Percentiles rank a stretch among this genome's conserved stretches.
These are phyloP conservation scores for Drosophila malerkotliana DNA, from an alignment of 1,140 invertebrate genomes.

Conservation along the genomic window DNA sequence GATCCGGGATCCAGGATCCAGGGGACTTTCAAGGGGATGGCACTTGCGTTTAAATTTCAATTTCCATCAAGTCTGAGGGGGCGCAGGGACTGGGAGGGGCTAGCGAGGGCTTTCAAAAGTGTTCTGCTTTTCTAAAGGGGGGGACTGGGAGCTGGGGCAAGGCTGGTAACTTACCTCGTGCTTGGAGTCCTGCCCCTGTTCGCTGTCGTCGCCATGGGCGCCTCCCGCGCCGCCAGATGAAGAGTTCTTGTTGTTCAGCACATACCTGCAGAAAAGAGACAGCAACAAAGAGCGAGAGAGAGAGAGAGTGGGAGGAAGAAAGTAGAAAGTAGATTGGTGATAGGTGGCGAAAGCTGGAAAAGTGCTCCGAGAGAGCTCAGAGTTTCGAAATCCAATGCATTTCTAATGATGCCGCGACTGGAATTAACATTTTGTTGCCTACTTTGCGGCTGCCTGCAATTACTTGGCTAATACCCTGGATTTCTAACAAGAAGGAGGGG, in stretches of 20 bases:
- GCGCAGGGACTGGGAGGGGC: neutral
- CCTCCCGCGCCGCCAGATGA: constrained; percentile 18
- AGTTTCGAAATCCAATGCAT: constrained; percentile 61
- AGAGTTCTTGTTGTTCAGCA: constrained; percentile 58
- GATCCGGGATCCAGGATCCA: neutral
- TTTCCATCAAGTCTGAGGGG: constrained; percentile 11
- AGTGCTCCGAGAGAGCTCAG: neutral
- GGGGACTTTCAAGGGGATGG: constrained; percentile 12
- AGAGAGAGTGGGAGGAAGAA: constrained; percentile 2
- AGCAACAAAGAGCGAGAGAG: neutral
- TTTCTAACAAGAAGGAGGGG: neutral
- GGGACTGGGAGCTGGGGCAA: neutral
- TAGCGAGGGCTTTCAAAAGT: neutral
- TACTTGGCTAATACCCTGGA: constrained; percentile 17
- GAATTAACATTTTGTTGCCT: constrained; percentile 58
- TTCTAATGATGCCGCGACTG: constrained; percentile 49
- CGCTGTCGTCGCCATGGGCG: constrained; percentile 65
- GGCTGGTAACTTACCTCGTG: constrained; percentile 63
- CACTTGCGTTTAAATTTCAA: constrained; percentile 59
- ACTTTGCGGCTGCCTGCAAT: constrained; percentile 46
- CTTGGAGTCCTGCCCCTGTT: constrained; percentile 68
- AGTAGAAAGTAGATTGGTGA: neutral
- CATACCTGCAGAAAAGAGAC: constrained; percentile 51
- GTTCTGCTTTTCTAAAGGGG: neutral
- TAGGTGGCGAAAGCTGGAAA: neutral